These are phyloP conservation scores for Vesta saturnalis DNA, from an alignment of 2,888 invertebrate species.

Conservation along the genomic window DNA sequence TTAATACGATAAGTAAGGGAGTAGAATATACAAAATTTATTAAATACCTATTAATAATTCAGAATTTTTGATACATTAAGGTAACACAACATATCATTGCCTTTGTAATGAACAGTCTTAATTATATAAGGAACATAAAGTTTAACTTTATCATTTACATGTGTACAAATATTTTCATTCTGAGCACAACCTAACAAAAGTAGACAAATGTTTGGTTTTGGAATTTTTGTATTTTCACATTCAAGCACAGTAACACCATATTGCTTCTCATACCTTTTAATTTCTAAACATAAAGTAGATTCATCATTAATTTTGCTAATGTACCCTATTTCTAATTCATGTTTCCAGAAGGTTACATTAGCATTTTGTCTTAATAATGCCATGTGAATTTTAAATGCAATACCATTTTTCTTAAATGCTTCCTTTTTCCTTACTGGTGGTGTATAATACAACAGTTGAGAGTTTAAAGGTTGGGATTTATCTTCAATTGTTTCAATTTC, in stretches of 20 bases:
- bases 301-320: constrained; percentile 62
- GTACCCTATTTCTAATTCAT: constrained; percentile 67
- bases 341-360: constrained; percentile 65
- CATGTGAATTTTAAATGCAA: constrained; percentile 61
- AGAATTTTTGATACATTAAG: constrained; percentile 44
- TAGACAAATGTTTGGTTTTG: constrained; percentile 38
- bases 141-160: constrained; percentile 42
- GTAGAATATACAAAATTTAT: too few species aligned
- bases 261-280: constrained; percentile 47
- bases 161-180: constrained; percentile 38
- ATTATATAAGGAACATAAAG: constrained; percentile 48
- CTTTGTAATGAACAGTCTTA: constrained; percentile 35
- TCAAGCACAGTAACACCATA: constrained; percentile 49
- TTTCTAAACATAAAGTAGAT: constrained; percentile 53
- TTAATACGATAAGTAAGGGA: too few species aligned
- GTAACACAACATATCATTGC: constrained; percentile 35
- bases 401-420: constrained; percentile 64
- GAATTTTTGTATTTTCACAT: constrained; percentile 35
- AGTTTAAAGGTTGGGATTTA: neutral
- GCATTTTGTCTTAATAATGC: constrained; percentile 64
- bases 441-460: constrained; percentile 42
- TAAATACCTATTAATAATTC: too few species aligned
- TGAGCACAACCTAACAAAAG: constrained; percentile 45
- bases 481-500: neutral
- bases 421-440: constrained; percentile 50